Conservation (phyloP, 2,113 vertebrate species). For the Hippopotamus amphibius region DNA sequence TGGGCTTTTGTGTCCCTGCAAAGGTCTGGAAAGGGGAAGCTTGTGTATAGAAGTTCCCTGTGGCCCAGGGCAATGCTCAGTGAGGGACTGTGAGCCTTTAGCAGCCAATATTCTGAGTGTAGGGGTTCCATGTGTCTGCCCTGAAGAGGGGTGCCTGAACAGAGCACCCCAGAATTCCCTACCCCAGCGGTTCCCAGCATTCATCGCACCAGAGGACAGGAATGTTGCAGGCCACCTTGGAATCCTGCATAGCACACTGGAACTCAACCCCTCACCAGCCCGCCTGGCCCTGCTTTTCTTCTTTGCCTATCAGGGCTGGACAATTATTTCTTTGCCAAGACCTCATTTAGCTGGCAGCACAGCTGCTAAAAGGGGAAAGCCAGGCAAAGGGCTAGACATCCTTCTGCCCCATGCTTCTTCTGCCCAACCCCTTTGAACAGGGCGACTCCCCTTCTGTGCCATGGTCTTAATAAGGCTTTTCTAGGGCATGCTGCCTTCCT, state of each 20-base stretch:
- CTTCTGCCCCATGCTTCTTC: neutral
- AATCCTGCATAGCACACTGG: neutral
- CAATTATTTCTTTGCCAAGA: neutral
- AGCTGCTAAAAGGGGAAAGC: neutral
- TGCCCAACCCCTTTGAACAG: neutral
- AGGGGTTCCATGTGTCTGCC: neutral
- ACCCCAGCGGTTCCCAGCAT: neutral
- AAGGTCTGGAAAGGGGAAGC: neutral
- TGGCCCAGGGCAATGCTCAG: neutral
- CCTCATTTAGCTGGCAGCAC: neutral
- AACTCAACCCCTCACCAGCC: neutral
- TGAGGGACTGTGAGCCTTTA: neutral
- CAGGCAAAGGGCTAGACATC: neutral
- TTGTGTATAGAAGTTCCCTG: neutral
- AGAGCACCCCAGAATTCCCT: neutral
- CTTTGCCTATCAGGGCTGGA: neutral
- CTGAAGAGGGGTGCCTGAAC: neutral
- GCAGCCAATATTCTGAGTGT: neutral
- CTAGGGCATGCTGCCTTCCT: conserved; percentile 41
- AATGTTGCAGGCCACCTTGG: neutral
- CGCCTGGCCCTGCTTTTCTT: neutral
- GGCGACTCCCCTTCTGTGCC: neutral
- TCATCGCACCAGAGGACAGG: neutral
- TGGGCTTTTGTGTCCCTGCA: neutral
- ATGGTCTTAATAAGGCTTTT: conserved; percentile 24